Conservation (phyloP, 2,888 invertebrate genomes). For the Lobophora halterata region DNA sequence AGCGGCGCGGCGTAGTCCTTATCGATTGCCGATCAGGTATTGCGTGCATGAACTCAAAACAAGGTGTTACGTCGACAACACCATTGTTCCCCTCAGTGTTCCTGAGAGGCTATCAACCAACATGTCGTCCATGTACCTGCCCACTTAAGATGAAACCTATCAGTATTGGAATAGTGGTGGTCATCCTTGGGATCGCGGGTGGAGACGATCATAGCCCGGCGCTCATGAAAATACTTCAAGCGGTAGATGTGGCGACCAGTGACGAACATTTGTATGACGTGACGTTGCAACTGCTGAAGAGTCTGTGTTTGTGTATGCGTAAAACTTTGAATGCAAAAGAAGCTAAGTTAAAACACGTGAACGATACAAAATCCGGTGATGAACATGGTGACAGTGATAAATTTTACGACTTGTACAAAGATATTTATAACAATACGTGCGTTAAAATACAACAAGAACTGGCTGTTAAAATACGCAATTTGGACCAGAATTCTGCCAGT, state of each 20-base stretch:
- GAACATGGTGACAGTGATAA: conserved; percentile 26
- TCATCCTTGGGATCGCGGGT: conserved; percentile 27
- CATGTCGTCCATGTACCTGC: conserved; percentile 48
- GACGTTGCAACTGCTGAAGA: conserved; percentile 58
- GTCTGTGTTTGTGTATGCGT: conserved; percentile 61
- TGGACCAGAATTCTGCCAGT: conserved; percentile 13
- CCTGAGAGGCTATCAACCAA: conserved; percentile 40
- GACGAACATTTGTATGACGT: conserved; percentile 56
- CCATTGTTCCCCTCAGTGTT: conserved; percentile 47
- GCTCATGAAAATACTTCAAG: conserved; percentile 52
- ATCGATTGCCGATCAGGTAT: conserved; percentile 21
- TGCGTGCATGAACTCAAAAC: conserved; percentile 46
- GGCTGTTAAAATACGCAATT: conserved; percentile 35
- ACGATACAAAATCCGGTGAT: conserved; percentile 34
- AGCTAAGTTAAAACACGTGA: conserved; percentile 31
- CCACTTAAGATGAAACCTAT: conserved; percentile 49
- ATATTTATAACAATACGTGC: conserved; percentile 62
- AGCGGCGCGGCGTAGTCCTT: too few relatives aligned
- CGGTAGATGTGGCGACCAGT: conserved; percentile 53
- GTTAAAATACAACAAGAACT: conserved; percentile 46
- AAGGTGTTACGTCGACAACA: conserved; percentile 43
- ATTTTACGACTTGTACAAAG: conserved; percentile 50
- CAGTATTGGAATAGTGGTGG: conserved; percentile 17
- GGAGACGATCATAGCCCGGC: conserved; percentile 51
- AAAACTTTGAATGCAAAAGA: conserved; percentile 48